These are phyloP conservation scores for Philereme vetulata DNA, from an alignment of 2,888 invertebrate species.

Conservation along the genomic window DNA sequence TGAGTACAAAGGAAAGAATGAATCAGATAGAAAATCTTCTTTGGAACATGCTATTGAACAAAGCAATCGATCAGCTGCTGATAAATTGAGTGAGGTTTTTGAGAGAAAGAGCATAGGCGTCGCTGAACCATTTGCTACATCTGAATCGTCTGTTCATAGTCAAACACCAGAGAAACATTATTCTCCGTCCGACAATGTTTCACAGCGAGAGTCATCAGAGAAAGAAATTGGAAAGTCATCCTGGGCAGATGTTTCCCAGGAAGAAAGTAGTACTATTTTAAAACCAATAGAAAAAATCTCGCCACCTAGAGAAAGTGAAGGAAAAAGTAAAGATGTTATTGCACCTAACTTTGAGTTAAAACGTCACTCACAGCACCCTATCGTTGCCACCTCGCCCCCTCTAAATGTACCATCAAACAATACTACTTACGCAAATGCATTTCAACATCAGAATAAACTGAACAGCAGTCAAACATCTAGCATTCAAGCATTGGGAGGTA, in stretches of 20 bases:
- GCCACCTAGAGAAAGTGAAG: slow-evolving; percentile 48
- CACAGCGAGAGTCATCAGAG: slow-evolving; percentile 76
- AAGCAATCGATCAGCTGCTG: slow-evolving; percentile 73
- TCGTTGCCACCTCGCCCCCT: slow-evolving; percentile 31
- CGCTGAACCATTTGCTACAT: slow-evolving; percentile 61
- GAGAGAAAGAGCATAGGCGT: slow-evolving; percentile 76
- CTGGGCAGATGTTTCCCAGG: slow-evolving; percentile 78
- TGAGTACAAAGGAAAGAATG: slow-evolving; percentile 79
- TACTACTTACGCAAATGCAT: slow-evolving; percentile 36
- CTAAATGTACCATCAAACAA: slow-evolving; percentile 36
- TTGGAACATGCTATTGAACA: slow-evolving; percentile 64
- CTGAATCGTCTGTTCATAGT: slow-evolving; percentile 60
- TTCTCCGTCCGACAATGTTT: slow-evolving; percentile 64
- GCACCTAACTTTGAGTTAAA: slow-evolving; percentile 36
- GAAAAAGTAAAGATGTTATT: slow-evolving; percentile 34
- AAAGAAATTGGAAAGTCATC: slow-evolving; percentile 73
- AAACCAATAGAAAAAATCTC: slow-evolving; percentile 53
- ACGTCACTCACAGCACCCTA: slow-evolving; percentile 39
- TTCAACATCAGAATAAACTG: slow-evolving; percentile 54
- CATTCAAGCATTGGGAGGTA: slow-evolving; percentile 46
- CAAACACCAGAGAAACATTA: slow-evolving; percentile 79
- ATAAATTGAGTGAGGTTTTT: slow-evolving; percentile 78
- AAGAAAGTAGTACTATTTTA: slow-evolving; percentile 55
- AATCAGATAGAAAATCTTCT: slow-evolving; percentile 72
- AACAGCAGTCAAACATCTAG: slow-evolving; percentile 43